Conservation (phyloP, 1,140 invertebrate species). For the Pararge aegeria region DNA sequence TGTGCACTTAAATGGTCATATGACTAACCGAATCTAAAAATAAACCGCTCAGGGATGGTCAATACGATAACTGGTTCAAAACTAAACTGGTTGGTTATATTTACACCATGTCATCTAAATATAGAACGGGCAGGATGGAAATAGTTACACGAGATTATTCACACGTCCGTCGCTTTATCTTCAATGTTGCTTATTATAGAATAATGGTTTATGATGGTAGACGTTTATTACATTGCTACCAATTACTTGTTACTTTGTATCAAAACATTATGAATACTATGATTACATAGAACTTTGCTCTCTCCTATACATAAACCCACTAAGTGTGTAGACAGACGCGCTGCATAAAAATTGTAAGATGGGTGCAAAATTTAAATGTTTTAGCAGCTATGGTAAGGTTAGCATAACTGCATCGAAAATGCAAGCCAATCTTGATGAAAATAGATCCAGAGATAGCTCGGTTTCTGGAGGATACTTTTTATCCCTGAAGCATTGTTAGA, state of each 20-base stretch:
- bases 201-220: neutral
- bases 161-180: conserved; percentile 26
- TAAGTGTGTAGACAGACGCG: too few relatives aligned
- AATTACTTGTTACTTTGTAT: neutral
- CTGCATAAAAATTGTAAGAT: too few relatives aligned
- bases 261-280: neutral
- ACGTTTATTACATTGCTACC: neutral
- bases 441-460: too few relatives aligned
- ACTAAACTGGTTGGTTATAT: conserved; percentile 43
- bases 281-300: too few relatives aligned
- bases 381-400: too few relatives aligned
- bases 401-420: too few relatives aligned
- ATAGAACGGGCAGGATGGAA: conserved; percentile 37
- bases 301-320: too few relatives aligned
- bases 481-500: too few relatives aligned
- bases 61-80: conserved; percentile 56
- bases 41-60: conserved; percentile 52
- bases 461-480: too few relatives aligned
- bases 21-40: conserved; percentile 62
- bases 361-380: too few relatives aligned
- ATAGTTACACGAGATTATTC: conserved; percentile 34
- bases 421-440: too few relatives aligned
- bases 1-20: conserved; percentile 40
- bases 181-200: neutral
- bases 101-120: conserved; percentile 39